Evolutionary conservation across 2,113 vertebrate species (phyloP).

Genomic region (Callocephalon fimbriatum): DNA sequence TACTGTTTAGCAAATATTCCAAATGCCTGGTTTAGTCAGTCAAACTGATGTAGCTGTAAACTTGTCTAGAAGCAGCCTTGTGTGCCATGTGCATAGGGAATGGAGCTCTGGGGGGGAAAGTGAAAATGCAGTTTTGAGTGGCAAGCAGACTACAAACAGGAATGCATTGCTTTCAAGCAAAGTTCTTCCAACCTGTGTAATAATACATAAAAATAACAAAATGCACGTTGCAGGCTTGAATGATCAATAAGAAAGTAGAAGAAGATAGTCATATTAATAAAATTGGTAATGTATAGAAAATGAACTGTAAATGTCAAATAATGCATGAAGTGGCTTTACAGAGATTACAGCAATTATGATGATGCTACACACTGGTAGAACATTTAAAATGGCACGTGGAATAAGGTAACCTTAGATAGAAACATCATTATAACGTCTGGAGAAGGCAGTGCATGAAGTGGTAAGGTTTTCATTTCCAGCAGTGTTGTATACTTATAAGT

Average conservation of each 20-base stretch:
- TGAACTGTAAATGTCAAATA: conserved; percentile 15
- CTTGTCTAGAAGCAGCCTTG: conserved; percentile 4
- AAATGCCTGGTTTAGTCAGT: conserved; percentile 75
- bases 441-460: not conserved
- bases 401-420: conserved; percentile 26
- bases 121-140: not conserved
- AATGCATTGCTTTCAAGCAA: not conserved
- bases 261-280: not conserved
- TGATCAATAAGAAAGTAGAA: not conserved
- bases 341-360: conserved; percentile 22
- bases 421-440: not conserved
- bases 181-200: not conserved
- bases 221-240: not conserved
- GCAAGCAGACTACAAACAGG: not conserved
- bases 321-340: not conserved
- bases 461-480: not conserved
- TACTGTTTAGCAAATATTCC: conserved; percentile 79
- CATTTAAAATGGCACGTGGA: conserved; percentile 39
- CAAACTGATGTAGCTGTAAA: conserved; percentile 57
- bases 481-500: not conserved
- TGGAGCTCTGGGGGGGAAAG: not conserved
- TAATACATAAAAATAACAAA: not conserved
- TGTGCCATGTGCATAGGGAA: not conserved
- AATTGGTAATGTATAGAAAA: not conserved
- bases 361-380: conserved; percentile 5